These are phyloP conservation scores for Caenorhabditis latens DNA, from an alignment of 1,140 invertebrate species.

Conservation along the genomic window DNA sequence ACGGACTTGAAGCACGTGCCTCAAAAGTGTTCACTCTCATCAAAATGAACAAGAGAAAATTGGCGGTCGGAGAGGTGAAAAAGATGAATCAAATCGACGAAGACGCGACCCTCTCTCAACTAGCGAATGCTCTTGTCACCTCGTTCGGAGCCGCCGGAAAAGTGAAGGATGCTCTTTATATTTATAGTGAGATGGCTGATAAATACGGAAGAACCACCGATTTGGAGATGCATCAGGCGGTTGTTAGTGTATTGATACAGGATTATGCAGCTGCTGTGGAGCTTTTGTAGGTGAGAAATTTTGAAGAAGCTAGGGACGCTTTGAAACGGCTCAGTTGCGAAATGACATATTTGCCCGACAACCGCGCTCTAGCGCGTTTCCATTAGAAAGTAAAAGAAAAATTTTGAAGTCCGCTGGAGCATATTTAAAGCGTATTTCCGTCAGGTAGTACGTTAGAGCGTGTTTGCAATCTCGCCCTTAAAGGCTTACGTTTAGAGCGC, in stretches of 20 bases:
- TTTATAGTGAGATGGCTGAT: constrained; percentile 93
- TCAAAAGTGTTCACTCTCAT: constrained; percentile 86
- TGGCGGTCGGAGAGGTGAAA: constrained; percentile 91
- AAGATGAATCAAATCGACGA: constrained; percentile 96
- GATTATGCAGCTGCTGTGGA: constrained; percentile 94
- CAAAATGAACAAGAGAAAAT: constrained; percentile 90
- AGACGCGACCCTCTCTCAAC: constrained; percentile 93
- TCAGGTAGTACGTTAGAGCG: too few relatives aligned
- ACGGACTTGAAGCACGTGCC: constrained; percentile 86
- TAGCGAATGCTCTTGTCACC: constrained; percentile 94
- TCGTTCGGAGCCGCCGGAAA: constrained; percentile 78
- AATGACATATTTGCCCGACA: too few relatives aligned
- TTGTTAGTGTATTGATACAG: constrained; percentile 87
- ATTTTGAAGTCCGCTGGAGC: too few relatives aligned
- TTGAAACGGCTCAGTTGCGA: too few relatives aligned
- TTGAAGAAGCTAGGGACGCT: too few relatives aligned
- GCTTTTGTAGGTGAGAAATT: constrained; percentile 81
- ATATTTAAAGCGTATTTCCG: too few relatives aligned
- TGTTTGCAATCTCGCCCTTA: too few relatives aligned
- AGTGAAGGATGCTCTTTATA: constrained; percentile 96
- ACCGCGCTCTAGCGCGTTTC: too few relatives aligned
- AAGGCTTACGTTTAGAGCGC: too few relatives aligned
- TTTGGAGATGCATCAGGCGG: constrained; percentile 91
- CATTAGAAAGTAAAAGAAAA: too few relatives aligned
- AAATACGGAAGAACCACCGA: constrained; percentile 87